These are phyloP conservation scores for Brachynemurus nebulosus DNA, from an alignment of 2,888 invertebrate species.

Conservation along the genomic window DNA sequence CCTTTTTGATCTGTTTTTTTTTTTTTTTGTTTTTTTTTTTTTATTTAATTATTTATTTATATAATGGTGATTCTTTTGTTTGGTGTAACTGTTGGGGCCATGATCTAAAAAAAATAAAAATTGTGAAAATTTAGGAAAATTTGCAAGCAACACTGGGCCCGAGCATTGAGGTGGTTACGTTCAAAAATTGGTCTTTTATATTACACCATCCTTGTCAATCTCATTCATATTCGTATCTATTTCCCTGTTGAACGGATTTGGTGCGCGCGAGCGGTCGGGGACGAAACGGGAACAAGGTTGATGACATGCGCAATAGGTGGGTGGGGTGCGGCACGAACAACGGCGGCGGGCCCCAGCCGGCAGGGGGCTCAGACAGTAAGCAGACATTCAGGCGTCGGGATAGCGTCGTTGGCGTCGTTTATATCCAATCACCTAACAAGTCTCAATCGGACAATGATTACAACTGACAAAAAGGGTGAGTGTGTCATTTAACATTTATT, in stretches of 20 bases:
- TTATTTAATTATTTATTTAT: too few relatives aligned
- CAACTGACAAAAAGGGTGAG: constrained; percentile 7
- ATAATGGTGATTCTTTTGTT: too few relatives aligned
- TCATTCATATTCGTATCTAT: too few relatives aligned
- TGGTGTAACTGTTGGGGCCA: too few relatives aligned
- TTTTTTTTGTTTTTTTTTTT: too few relatives aligned
- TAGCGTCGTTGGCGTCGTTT: constrained; percentile 15
- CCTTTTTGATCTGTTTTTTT: too few relatives aligned
- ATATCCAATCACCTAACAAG: constrained; percentile 1
- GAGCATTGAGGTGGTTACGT: too few relatives aligned
- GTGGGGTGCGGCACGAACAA: constrained; percentile 33
- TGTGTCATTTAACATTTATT: constrained; percentile 2
- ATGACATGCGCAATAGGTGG: constrained; percentile 25
- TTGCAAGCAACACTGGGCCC: too few relatives aligned
- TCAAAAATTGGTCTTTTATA: too few relatives aligned
- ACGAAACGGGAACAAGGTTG: constrained; percentile 30
- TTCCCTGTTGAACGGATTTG: constrained; percentile 15
- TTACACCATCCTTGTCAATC: too few relatives aligned
- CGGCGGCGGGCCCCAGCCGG: constrained; percentile 43
- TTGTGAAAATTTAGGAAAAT: too few relatives aligned
- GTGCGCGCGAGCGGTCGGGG: constrained; percentile 24
- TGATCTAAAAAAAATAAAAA: too few relatives aligned
- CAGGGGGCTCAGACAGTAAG: constrained; percentile 36
- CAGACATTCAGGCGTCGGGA: constrained; percentile 34
- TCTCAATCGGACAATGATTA: constrained; percentile 6